Evolutionary conservation across 2,113 vertebrate species (phyloP), one percentile per base, ranked within the genome.

Genomic region (Piprites chloris): DNA sequence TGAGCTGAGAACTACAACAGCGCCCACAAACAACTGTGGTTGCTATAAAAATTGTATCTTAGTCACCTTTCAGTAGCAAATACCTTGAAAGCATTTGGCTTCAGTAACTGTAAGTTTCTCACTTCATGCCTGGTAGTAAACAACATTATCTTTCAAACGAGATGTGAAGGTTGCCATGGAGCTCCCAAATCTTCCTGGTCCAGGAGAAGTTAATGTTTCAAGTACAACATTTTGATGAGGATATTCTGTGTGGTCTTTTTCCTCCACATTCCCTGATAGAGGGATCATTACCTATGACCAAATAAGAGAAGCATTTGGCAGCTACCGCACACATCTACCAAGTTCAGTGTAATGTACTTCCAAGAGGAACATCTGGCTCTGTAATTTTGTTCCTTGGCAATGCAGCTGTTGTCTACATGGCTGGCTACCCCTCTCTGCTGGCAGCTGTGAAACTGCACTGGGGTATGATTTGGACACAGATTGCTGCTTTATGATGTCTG

Each of bases 341-440:
- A 96, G 89, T 96, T 96, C 85, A 68, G 50, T 44, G 50, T 39
- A 94, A 93, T 59, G 44, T 73, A 90, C 78, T 89, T 93, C 96
- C 94, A 86, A 93, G 93, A 91, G 74, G 66, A 97, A 96, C 97
- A 98, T 97, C 97, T 98, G 98, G 97, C 81, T 96, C 68, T 73
- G 39, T 33, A 77, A 83, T 93, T 93, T 89, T 87, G 58, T 81
- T 94, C 95, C 87, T 85, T 92, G 93, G 96, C 97, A 94, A 65
- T 69, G 85, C 82, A 33, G 63, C 28, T 92, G 96, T 97, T 97
- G 82, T 93, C 92, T 95, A 50, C 14, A 67, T 85, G 94, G 94
- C 87, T 94, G 95, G 95, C 96, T 95, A 77, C 85, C 85, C 63
- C 81, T 93, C 85, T 90, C 62, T 74, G 50, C 81, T 77, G 69